Percentiles rank a stretch among this genome's conserved stretches.
Conservation (phyloP, 2,113 vertebrate genomes). For the Melanotaenia duboulayi region DNA sequence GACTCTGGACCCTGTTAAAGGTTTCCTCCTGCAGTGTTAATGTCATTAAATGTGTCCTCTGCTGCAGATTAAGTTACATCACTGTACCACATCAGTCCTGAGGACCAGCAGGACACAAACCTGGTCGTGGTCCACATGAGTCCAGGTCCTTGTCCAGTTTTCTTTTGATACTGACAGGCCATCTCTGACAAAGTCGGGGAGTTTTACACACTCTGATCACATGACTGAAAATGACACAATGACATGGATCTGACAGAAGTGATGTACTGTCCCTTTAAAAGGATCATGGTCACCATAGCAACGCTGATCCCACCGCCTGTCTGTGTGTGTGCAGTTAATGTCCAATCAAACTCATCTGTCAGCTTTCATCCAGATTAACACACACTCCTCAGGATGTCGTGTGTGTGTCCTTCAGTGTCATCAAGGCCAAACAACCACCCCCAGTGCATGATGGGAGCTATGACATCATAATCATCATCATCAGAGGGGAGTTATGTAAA, state of each 20-base stretch:
- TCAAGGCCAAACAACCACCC: conserved; percentile 37
- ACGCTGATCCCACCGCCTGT: background rate
- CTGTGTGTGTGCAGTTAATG: conserved; percentile 42
- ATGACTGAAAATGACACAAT: background rate
- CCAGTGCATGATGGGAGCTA: conserved; percentile 55
- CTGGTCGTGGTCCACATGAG: too few relatives aligned
- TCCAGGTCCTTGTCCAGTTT: too few relatives aligned
- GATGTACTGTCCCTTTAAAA: conserved; percentile 27
- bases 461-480: conserved; percentile 34
- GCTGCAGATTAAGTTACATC: too few relatives aligned
- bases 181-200: background rate
- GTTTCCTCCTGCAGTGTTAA: too few relatives aligned
- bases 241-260: background rate
- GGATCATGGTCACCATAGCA: background rate
- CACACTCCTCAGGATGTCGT: background rate
- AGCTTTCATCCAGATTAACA: conserved; percentile 66
- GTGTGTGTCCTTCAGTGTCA: conserved; percentile 47
- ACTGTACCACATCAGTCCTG: too few relatives aligned
- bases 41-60: too few relatives aligned
- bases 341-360: conserved; percentile 49
- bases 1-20: too few relatives aligned
- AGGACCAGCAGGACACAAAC: too few relatives aligned
- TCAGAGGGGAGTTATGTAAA: conserved; percentile 17
- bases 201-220: background rate
- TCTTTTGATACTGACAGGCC: too few relatives aligned